Evolutionary conservation across 2,113 vertebrate species (phyloP), one percentile per base, ranked within the genome.

Genomic region (Holacanthus passer): DNA sequence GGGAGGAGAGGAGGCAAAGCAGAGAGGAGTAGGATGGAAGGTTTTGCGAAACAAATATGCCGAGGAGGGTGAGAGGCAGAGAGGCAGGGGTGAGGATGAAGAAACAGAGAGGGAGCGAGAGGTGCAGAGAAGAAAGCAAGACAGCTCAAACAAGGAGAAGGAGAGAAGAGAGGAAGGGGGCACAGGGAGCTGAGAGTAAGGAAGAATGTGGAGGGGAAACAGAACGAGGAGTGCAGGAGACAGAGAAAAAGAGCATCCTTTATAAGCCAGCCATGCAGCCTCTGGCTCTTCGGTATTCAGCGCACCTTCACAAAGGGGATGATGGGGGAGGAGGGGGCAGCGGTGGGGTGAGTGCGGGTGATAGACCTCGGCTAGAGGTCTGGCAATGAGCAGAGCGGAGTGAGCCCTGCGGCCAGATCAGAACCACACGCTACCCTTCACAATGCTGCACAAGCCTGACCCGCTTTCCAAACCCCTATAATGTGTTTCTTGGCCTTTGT

Each of bases 1-100:
- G 31, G 27, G 55, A 53, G 48, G 37, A 39, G 71, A 55, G 69
- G 71, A 67, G 67, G 76, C 7, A 12, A 80, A 45, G 62, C 50
- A 64, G 43, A 62, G 63, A 77, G 58, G 59, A 59, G 48, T 67
- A 71, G 80, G n/a, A 92, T 78, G 83, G 86, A 82, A 81, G 86
- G 59, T 88, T 92, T 89, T 88, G 84, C 84, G 87, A 90, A 93
- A 91, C 78, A 88, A 89, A 92, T 86, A 88, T 56, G 14, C 37
- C 19, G 27, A 72, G 52, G 70, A 82, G 74, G 78, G 52, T 58
- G 59, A 79, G 83, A 87, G 84, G 81, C 62, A 48, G 73, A 43
- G 79, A 77, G 72, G 71, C 85, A 69, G 73, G 37, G 74, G 74
- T 66, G 84, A 81, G 43, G 67, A 74, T 59, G 79, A 81, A 74